Percentiles rank a stretch among this genome's conserved stretches.
These are phyloP conservation scores for Drosophila robusta DNA, from an alignment of 2,888 invertebrate genomes.

Conservation along the genomic window DNA sequence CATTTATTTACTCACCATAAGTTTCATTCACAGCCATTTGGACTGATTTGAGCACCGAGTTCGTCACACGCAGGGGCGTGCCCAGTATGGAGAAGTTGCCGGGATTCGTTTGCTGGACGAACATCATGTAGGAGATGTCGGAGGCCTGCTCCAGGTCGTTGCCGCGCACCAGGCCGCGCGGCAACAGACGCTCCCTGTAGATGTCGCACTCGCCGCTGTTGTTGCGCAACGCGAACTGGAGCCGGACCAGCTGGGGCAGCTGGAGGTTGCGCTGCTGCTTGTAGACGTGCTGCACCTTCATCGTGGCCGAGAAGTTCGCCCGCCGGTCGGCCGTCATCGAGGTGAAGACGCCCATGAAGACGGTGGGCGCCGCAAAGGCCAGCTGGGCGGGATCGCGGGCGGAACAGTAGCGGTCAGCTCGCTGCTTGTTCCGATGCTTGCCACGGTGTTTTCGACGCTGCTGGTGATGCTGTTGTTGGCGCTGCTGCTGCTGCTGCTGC, in stretches of 20 bases:
- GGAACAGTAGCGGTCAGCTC: slow-evolving; percentile 86
- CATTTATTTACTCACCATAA: slow-evolving; percentile 84
- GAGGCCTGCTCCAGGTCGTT: slow-evolving; percentile 84
- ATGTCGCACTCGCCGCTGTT: slow-evolving; percentile 85
- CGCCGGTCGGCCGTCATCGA: slow-evolving; percentile 87
- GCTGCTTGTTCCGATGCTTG: slow-evolving; percentile 61
- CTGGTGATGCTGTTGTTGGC: slow-evolving; percentile 44
- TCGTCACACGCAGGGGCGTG: slow-evolving; percentile 83
- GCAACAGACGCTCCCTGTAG: slow-evolving; percentile 83
- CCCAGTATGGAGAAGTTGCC: slow-evolving; percentile 85
- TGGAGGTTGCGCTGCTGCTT: slow-evolving; percentile 86
- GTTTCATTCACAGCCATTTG: slow-evolving; percentile 84
- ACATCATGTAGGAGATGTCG: slow-evolving; percentile 82
- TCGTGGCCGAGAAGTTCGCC: slow-evolving; percentile 88
- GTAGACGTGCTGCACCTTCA: slow-evolving; percentile 88
- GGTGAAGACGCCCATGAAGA: slow-evolving; percentile 88
- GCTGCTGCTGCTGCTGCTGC: slow-evolving; percentile 40
- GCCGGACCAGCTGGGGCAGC: slow-evolving; percentile 81
- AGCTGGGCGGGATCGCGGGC: slow-evolving; percentile 88
- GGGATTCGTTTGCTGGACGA: slow-evolving; percentile 84
- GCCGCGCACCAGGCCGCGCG: slow-evolving; percentile 83
- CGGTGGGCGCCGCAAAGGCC: slow-evolving; percentile 88
- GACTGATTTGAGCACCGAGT: slow-evolving; percentile 82
- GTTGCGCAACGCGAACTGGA: slow-evolving; percentile 84
- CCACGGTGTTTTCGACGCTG: slow-evolving; percentile 58